Percentiles rank a stretch among this genome's conserved stretches.
Conservation (phyloP, 2,797 vertebrate genomes). For the Macrochelys suwanniensis region DNA sequence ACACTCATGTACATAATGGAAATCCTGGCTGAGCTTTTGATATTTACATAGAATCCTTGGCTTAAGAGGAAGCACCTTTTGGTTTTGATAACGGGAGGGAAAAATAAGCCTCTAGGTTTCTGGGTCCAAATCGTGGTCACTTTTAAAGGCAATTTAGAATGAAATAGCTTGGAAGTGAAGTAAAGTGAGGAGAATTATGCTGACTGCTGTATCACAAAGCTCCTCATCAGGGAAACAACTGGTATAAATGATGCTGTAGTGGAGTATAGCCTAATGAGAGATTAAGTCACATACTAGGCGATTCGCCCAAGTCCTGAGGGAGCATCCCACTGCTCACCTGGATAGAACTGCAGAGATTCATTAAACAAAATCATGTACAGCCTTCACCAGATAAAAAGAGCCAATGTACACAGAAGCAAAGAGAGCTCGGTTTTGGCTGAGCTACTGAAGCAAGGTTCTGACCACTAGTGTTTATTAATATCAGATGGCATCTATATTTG, state of each 20-base stretch:
- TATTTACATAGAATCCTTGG: not conserved
- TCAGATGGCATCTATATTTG: not conserved
- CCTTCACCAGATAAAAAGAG: not conserved
- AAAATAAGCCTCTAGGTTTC: not conserved
- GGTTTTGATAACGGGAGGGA: not conserved
- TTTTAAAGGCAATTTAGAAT: not conserved
- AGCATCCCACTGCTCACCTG: not conserved
- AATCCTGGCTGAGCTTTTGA: not conserved
- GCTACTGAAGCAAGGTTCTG: not conserved
- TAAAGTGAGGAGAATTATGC: not conserved
- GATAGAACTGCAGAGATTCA: not conserved
- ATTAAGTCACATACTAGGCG: not conserved
- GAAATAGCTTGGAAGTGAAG: not conserved
- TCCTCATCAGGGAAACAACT: not conserved
- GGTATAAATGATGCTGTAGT: not conserved
- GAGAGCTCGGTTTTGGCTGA: not conserved
- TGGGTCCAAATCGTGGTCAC: not conserved
- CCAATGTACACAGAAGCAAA: not conserved
- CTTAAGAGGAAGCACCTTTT: not conserved
- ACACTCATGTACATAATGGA: not conserved
- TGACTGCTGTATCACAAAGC: not conserved
- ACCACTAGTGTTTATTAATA: not conserved
- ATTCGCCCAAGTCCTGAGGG: not conserved
- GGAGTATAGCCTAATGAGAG: not conserved
- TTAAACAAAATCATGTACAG: not conserved